These are phyloP conservation scores for Rhopalosiphum maidis DNA, from an alignment of 1,140 invertebrate genomes.

Conservation along the genomic window DNA sequence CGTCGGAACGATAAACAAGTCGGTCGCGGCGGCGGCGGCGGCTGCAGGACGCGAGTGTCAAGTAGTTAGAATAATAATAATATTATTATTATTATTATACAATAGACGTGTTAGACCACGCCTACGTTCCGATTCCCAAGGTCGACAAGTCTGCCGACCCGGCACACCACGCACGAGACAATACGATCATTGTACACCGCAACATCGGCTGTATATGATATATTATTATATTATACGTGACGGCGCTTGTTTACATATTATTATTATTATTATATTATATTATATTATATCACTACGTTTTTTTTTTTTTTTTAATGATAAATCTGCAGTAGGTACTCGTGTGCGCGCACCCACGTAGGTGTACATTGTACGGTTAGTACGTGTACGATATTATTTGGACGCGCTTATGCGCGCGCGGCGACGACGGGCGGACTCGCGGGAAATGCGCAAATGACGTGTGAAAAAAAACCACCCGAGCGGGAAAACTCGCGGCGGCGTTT, in stretches of 20 bases:
- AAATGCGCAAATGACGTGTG: not conserved
- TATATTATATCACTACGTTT: not conserved
- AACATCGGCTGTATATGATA: not conserved
- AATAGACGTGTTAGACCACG: constrained; percentile 30
- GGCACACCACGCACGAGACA: not conserved
- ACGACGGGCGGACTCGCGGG: not conserved
- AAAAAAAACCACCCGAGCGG: not conserved
- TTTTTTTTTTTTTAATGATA: not conserved
- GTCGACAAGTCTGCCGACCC: constrained; percentile 18
- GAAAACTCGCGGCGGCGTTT: not conserved
- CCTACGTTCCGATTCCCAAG: constrained; percentile 25
- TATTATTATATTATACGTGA: not conserved
- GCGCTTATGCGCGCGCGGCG: not conserved
- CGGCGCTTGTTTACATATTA: not conserved
- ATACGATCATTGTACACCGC: not conserved
- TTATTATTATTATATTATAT: not conserved
- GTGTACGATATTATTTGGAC: not conserved
- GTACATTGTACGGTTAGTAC: not conserved
- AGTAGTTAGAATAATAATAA: not conserved
- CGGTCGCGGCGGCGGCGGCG: not conserved
- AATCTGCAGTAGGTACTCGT: not conserved
- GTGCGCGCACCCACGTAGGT: not conserved
- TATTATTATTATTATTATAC: not conserved
- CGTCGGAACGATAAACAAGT: not conserved
- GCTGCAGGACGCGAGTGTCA: not conserved